A percentile compares a stretch with the other conserved stretches of the same genome.
Evolutionary conservation across 1,140 invertebrate genomes (phyloP).

Genomic region (Zaprionus inermis): DNA sequence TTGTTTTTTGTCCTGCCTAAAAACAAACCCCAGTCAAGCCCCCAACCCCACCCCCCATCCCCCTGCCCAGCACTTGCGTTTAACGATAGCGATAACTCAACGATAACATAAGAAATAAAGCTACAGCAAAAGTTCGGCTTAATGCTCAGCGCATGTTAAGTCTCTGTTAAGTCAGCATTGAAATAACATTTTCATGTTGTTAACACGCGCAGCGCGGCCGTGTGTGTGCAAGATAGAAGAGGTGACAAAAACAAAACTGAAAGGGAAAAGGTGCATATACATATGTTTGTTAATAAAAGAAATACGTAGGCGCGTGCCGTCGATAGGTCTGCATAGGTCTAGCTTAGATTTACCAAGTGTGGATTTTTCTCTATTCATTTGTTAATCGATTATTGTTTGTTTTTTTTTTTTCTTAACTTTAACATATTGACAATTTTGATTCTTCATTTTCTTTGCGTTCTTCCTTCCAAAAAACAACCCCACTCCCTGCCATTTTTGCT

Average conservation of each 20-base stretch:
- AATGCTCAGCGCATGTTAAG: background rate
- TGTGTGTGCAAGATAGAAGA: background rate
- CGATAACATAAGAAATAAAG: conserved; percentile 12
- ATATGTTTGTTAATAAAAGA: conserved; percentile 3
- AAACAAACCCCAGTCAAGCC: background rate
- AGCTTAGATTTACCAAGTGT: conserved; percentile 20
- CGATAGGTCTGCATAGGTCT: background rate
- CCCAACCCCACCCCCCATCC: background rate
- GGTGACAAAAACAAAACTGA: conserved; percentile 4
- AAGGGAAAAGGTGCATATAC: conserved; percentile 38
- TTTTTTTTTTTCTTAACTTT: too few species aligned
- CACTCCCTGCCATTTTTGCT: conserved; percentile 13
- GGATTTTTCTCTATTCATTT: conserved; percentile 28
- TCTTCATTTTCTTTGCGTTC: conserved; percentile 31
- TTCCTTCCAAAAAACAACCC: background rate
- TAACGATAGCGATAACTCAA: background rate
- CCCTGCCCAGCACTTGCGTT: background rate
- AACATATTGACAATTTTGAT: conserved; percentile 40
- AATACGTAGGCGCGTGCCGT: too few species aligned
- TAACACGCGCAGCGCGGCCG: background rate
- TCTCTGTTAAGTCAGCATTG: background rate
- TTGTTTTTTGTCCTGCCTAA: background rate
- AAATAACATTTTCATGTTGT: background rate
- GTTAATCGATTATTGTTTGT: background rate
- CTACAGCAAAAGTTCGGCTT: conserved; percentile 6